phyloP scores from a whole-genome alignment of 1,140 invertebrate species.

The Conus betulinus region DNA sequence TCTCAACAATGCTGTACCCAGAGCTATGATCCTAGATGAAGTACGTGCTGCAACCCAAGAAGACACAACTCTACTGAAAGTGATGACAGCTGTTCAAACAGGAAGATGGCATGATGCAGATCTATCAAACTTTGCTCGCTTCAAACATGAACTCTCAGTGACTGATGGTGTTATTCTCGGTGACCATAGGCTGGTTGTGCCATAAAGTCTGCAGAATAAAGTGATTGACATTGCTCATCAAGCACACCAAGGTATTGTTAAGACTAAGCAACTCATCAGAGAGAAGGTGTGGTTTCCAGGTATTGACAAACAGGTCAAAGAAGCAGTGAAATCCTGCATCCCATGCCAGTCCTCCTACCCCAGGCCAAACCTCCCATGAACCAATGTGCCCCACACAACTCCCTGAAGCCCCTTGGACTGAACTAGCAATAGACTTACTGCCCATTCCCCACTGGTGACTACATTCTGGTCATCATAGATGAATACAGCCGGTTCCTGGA shows the following conservation, averaged over 20 bases:
- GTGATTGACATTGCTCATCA: constrained; percentile 56
- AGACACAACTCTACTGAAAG: constrained; percentile 27
- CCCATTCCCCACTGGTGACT: too few relatives aligned
- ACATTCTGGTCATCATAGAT: too few relatives aligned
- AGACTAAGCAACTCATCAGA: constrained; percentile 64
- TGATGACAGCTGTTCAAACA: constrained; percentile 40
- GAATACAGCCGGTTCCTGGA: too few relatives aligned
- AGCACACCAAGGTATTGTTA: constrained; percentile 58
- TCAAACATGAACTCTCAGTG: constrained; percentile 40
- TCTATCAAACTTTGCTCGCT: constrained; percentile 13
- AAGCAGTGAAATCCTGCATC: constrained; percentile 53
- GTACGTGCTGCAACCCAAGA: constrained; percentile 26
- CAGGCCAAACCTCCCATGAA: constrained; percentile 44
- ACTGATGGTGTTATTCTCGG: constrained; percentile 45
- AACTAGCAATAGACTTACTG: constrained; percentile 52
- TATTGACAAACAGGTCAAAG: constrained; percentile 62
- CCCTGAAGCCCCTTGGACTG: constrained; percentile 51
- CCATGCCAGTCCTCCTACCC: constrained; percentile 53
- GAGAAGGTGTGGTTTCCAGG: too few relatives aligned
- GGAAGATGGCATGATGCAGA: constrained; percentile 39
- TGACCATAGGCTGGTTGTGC: constrained; percentile 55
- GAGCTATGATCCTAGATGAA: constrained; percentile 40
- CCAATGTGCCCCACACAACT: constrained; percentile 53
- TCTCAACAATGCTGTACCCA: constrained; percentile 35
- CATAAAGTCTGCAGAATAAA: constrained; percentile 41